Conservation (phyloP, 30 jellyfish, hydroid and myxozoan species). For the Nemopilema nomurai region DNA sequence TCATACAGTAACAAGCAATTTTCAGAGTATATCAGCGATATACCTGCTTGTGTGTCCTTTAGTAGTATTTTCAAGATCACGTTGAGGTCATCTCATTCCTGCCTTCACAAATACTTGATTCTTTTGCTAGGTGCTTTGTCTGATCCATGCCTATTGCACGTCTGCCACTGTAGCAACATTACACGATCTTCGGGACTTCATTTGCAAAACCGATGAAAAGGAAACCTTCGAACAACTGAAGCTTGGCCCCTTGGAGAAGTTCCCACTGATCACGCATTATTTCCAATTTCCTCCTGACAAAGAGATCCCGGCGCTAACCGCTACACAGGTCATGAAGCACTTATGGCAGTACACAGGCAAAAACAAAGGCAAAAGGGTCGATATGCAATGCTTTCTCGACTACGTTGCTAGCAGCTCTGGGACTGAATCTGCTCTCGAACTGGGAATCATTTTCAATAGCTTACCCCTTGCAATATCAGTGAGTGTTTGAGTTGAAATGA, state of each 20-base stretch:
- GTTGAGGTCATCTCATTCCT: too few relatives aligned
- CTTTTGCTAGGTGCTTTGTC: constrained; percentile 33
- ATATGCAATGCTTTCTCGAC: constrained; percentile 48
- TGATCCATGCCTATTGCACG: constrained; percentile 50
- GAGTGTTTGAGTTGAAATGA: constrained; percentile 1
- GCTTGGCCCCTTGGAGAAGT: constrained; percentile 89
- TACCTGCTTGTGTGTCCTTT: too few relatives aligned
- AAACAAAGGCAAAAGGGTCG: constrained; percentile 37
- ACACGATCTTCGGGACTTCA: constrained; percentile 71
- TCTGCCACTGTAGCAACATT: constrained; percentile 57
- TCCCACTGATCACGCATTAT: constrained; percentile 52
- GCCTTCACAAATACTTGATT: neutral
- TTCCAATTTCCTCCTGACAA: constrained; percentile 74
- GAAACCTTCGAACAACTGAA: constrained; percentile 58
- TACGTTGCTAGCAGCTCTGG: constrained; percentile 43
- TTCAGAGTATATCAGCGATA: too few relatives aligned
- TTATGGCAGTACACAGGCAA: constrained; percentile 62
- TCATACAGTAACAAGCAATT: too few relatives aligned
- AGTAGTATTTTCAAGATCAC: too few relatives aligned
- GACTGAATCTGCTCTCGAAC: constrained; percentile 40
- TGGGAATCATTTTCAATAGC: constrained; percentile 76
- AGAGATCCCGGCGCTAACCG: constrained; percentile 42
- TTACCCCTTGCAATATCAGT: constrained; percentile 70
- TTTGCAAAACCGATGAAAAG: constrained; percentile 57
- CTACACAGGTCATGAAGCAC: constrained; percentile 46